phyloP scores from a whole-genome alignment of 2,797 vertebrate genomes.

The Gouania willdenowi region DNA sequence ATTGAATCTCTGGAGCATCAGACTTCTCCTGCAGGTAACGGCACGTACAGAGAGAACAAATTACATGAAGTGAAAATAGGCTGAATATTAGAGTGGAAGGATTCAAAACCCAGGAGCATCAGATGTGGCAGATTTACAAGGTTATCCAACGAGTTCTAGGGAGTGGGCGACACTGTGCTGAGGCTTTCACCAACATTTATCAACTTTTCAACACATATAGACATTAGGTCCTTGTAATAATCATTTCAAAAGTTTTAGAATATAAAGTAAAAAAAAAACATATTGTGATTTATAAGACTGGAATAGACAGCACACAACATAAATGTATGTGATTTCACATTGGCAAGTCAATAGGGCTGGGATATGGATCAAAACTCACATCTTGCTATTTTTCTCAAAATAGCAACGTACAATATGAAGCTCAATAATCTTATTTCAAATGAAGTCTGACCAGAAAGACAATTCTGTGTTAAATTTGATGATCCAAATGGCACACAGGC shows the following conservation, averaged over 20 bases:
- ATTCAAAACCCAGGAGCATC: background rate
- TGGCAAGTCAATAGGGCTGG: no score
- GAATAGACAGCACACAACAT: background rate
- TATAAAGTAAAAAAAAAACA: no score
- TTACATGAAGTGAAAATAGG: conserved; percentile 14
- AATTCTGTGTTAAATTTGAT: no score
- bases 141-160: background rate
- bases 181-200: background rate
- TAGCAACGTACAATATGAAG: no score
- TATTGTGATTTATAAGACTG: no score
- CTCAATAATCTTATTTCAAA: no score
- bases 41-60: conserved; percentile 15
- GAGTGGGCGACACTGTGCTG: background rate
- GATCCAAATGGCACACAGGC: no score
- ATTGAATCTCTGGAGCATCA: conserved; percentile 21
- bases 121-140: conserved; percentile 1
- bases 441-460: no score
- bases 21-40: conserved; percentile 28
- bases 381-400: no score
- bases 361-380: no score
- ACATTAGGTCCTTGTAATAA: background rate
- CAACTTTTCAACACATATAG: background rate
- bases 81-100: conserved; percentile 4
- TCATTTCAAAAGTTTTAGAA: background rate
- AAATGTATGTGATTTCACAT: no score